These are phyloP conservation scores for Liparis tanakae DNA, from an alignment of 2,797 vertebrate genomes.

Conservation along the genomic window DNA sequence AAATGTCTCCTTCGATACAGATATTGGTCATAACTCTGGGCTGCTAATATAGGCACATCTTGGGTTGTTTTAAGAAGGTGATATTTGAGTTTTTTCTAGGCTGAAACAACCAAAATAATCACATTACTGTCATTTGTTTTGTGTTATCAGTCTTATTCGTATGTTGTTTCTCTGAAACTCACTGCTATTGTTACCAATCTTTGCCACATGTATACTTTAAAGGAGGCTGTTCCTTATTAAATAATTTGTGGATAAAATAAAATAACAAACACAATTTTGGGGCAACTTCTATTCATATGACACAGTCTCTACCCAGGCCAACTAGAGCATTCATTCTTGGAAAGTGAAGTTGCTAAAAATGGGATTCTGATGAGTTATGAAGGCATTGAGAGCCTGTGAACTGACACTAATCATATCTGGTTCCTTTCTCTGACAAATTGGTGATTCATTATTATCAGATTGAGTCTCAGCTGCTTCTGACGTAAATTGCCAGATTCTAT, in stretches of 20 bases:
- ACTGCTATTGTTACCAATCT: background rate
- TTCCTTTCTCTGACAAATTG: constrained; percentile 46
- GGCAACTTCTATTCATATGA: background rate
- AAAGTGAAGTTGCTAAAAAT: constrained; percentile 20
- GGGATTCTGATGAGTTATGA: constrained; percentile 15
- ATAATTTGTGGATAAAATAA: background rate
- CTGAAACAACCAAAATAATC: constrained; percentile 5
- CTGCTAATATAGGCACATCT: background rate
- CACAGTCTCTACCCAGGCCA: constrained; percentile 3
- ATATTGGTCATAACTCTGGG: constrained; percentile 1
- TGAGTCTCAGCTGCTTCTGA: constrained; percentile 33
- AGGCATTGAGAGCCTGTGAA: constrained; percentile 20
- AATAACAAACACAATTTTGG: constrained; percentile 2
- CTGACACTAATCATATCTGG: constrained; percentile 33
- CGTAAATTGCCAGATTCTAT: constrained; percentile 19
- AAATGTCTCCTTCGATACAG: background rate
- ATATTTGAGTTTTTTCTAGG: background rate
- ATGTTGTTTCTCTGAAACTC: background rate
- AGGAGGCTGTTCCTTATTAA: background rate
- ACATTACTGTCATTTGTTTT: constrained; percentile 17
- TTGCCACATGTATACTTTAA: background rate
- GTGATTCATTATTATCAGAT: constrained; percentile 45
- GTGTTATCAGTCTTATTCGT: background rate
- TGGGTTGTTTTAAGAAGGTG: constrained; percentile 1
- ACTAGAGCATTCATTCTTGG: constrained; percentile 2